Evolutionary conservation across 1,140 invertebrate genomes (phyloP).

Genomic region (Lasaia peninsularis): DNA sequence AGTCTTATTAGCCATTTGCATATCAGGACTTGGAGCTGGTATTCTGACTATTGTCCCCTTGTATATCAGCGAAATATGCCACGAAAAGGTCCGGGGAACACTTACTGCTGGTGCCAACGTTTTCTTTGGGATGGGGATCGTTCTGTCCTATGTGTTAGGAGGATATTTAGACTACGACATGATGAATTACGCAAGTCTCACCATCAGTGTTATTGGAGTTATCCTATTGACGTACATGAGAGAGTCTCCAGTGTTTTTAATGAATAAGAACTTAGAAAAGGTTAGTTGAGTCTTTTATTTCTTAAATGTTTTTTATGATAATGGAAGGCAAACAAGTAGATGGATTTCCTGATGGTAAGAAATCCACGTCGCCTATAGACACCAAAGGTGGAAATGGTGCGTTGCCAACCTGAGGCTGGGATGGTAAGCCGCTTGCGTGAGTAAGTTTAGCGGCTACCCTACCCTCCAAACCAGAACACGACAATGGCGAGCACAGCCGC

Average conservation of each 20-base stretch:
- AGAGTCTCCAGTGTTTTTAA: constrained; percentile 42
- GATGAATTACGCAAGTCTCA: constrained; percentile 37
- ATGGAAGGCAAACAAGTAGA: no score
- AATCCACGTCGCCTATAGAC: no score
- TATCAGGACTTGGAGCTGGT: constrained; percentile 15
- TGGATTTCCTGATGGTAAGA: no score
- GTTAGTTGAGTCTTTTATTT: no score
- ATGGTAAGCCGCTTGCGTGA: no score
- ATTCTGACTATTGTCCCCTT: constrained; percentile 30
- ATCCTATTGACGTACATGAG: constrained; percentile 30
- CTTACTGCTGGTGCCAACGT: constrained; percentile 36
- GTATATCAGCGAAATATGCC: constrained; percentile 58
- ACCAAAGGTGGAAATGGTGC: no score
- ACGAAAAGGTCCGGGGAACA: constrained; percentile 50
- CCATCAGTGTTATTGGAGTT: constrained; percentile 25
- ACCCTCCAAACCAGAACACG: no score
- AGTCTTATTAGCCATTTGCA: constrained; percentile 14
- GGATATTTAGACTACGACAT: constrained; percentile 32
- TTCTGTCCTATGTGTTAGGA: constrained; percentile 41
- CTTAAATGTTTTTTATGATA: no score
- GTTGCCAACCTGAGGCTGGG: no score
- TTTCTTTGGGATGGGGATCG: constrained; percentile 37
- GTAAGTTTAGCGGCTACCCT: no score
- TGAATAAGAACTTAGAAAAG: constrained; percentile 35
- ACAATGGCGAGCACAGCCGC: no score